Evolutionary conservation across 2,888 invertebrate species (phyloP).

Genomic region (Ptychoptera contaminata): DNA sequence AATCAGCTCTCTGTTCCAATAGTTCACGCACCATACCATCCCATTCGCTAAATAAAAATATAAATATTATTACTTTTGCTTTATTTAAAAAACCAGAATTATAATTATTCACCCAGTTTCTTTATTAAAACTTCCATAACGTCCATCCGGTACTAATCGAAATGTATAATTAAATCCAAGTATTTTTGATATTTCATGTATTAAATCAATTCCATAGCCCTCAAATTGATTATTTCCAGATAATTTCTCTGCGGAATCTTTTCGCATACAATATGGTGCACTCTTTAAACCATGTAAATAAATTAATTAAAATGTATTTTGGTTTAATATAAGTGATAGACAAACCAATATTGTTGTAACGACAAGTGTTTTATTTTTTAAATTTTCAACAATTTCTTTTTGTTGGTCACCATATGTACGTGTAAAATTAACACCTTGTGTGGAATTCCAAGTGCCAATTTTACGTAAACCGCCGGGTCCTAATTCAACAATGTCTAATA

Average conservation of each 20-base stretch:
- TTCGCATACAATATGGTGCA: constrained; percentile 90
- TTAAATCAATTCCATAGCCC: constrained; percentile 88
- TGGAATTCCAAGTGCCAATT: constrained; percentile 80
- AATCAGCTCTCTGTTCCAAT: constrained; percentile 78
- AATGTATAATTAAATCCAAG: constrained; percentile 81
- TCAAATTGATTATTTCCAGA: constrained; percentile 86
- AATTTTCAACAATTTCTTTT: constrained; percentile 73
- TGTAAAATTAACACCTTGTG: constrained; percentile 76
- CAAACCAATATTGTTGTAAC: constrained; percentile 85
- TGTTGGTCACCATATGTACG: constrained; percentile 72
- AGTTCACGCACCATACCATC: constrained; percentile 82
- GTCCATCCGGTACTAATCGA: constrained; percentile 68
- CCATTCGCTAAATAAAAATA: constrained; percentile 53
- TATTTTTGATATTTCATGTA: constrained; percentile 77
- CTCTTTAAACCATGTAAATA: constrained; percentile 42
- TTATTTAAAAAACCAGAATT: background rate
- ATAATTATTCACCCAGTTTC: constrained; percentile 34
- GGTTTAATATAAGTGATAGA: constrained; percentile 9
- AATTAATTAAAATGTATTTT: background rate
- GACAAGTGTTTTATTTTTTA: constrained; percentile 81
- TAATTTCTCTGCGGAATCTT: constrained; percentile 67
- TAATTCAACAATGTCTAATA: constrained; percentile 81
- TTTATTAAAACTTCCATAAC: constrained; percentile 67
- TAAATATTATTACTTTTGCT: background rate
- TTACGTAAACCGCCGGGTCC: constrained; percentile 68